A percentile compares a stretch with the other conserved stretches of the same genome.
phyloP scores from a whole-genome alignment of 2,888 invertebrate species.

The Microplitis deprimator region DNA sequence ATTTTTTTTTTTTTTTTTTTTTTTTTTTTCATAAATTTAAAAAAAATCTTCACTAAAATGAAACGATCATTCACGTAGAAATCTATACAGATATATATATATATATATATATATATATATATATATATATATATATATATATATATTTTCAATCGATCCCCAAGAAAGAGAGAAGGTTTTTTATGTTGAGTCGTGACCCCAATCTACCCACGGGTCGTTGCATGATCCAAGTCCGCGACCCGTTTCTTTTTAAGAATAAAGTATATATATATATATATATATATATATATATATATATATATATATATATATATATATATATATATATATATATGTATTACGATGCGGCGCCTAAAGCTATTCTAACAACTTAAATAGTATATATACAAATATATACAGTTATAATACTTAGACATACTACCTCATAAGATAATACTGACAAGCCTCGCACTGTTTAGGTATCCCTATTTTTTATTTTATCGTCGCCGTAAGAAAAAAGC shows the following conservation, averaged over 20 bases:
- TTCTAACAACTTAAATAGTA: not conserved
- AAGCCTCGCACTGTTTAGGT: not conserved
- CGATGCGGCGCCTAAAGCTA: not conserved
- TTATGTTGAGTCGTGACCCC: slow-evolving; percentile 36
- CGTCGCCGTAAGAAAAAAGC: not conserved
- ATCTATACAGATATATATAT: not conserved
- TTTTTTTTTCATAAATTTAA: not conserved
- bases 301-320: slow-evolving; percentile 8
- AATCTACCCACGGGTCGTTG: slow-evolving; percentile 27
- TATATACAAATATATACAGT: not conserved
- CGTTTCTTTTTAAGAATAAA: slow-evolving; percentile 25
- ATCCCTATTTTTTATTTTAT: not conserved
- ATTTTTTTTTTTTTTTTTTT: not conserved
- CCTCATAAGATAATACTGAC: not conserved
- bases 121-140: not conserved
- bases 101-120: not conserved
- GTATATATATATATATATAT: slow-evolving; percentile 15
- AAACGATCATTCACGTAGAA: not conserved
- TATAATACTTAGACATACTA: not conserved
- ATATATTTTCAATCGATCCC: slow-evolving; percentile 9
- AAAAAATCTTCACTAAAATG: not conserved
- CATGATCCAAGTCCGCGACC: slow-evolving; percentile 32
- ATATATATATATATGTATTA: not conserved
- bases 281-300: not conserved
- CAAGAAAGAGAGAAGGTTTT: slow-evolving; percentile 6